Conservation (phyloP, 1,140 invertebrate genomes). For the Triops cancriformis region DNA sequence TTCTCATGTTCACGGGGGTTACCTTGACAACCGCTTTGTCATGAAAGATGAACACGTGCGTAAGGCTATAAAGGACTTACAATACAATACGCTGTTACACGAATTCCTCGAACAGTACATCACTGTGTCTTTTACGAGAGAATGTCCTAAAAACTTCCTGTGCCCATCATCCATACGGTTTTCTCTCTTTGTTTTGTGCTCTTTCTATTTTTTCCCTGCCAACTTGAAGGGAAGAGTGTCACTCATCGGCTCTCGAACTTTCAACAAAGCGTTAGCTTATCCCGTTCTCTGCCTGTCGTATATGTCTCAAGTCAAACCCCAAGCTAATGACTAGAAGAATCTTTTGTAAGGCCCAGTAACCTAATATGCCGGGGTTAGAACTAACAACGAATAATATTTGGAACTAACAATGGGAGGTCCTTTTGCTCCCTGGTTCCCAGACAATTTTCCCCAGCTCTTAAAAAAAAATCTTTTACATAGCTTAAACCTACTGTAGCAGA, state of each 20-base stretch:
- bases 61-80: not conserved
- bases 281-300: not conserved
- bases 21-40: not conserved
- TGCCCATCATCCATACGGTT: not conserved
- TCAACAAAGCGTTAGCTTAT: conserved; percentile 9
- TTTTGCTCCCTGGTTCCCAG: not conserved
- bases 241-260: not conserved
- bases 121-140: not conserved
- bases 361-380: not conserved
- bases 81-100: not conserved
- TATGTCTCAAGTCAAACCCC: not conserved
- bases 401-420: not conserved
- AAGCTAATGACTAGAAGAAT: not conserved
- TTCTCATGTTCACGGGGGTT: not conserved
- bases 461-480: not conserved
- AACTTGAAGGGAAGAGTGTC: not conserved
- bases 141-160: not conserved
- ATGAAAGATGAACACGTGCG: not conserved
- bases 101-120: not conserved
- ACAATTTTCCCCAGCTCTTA: not conserved
- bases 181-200: not conserved
- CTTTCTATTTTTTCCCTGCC: too few species aligned
- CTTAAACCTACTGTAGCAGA: not conserved
- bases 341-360: conserved; percentile 2
- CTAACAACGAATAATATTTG: not conserved